Base-by-base conservation (phyloP, 2,113 vertebrate genomes). In the Chaetura pelagica region DNA sequence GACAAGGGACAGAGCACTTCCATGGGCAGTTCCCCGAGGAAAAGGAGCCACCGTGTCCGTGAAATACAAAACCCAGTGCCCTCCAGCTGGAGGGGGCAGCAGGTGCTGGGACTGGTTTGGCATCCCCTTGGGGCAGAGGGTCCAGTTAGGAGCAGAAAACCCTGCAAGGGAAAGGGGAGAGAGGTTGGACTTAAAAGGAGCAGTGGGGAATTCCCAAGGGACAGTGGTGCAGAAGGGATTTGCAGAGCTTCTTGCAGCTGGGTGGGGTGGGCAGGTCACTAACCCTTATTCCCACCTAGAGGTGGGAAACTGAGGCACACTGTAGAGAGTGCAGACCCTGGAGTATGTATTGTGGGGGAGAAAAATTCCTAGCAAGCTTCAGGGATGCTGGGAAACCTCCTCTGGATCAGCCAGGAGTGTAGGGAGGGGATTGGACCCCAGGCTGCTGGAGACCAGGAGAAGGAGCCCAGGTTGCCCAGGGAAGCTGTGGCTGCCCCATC, bases 121-220 rank as follows among this genome's bases (percentile, higher is more conserved):
- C 96, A 85, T 97, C 96, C 95, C 89, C 10, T 91, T 61, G 82
- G 93, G 94, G 93, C 1, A 55, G 64, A 89, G 89, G 89, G 75
- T 98, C 96, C 91, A 12, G 90, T 98, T 98, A 98, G 97, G 98
- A 98, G 97, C 97, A 97, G 98, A 98, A 98, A 89, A 98, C 98
- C 97, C 98, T 98, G 97, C 58, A 78, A 95, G 83, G 67, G 89
- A 96, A 96, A 95, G 87, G 86, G 89, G 81, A 96, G 89, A 96
- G 72, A 97, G 84, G 49, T 30, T 0, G 1, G 24, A 29, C 84
- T 97, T 63, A 97, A 88, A 40, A 40, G 52, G 59, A 67, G 84
- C 24, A 4, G 24, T 1, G 34, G 54, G 67, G 24, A 3, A 2
- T 23, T 64, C 0, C 79, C 52, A 44, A 49, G n/a, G 44, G 38